Base-by-base conservation (phyloP, 2,113 vertebrate genomes). In the Ariopsis seemanni region DNA sequence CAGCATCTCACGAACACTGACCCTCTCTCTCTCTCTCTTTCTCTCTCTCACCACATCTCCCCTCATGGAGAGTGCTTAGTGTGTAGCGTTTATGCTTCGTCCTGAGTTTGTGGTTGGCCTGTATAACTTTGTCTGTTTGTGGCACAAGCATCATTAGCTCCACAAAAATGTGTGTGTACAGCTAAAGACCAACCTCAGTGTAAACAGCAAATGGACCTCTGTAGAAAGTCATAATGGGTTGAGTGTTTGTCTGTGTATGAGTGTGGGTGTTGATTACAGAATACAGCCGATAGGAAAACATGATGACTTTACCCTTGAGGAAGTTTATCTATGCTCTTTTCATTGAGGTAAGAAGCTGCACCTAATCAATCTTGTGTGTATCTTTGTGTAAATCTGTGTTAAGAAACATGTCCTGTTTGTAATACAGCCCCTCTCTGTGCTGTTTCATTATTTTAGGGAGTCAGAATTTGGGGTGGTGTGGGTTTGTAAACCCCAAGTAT, bases 131-230 rank as follows among this genome's bases (percentile, higher is more conserved):
- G 62, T 85, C 85, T 87, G 84, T 90, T 90, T 89, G 82, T 86
- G 85, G 72, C 82, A 50, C 65, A 89, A 86, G 75, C 86, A 85
- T 87, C 88, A 90, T 85, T 90, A 88, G 30, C 58, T n/a, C 88
- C 77, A 69, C 78, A 87, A 53, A 85, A 87, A 79, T 89, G 83
- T 85, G 65, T 63, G 57, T 77, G 72, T 78, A 22, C 77, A 67
- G 65, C 71, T 69, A 15, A 42, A 88, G 63, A 85, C 75, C 65
- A 90, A 74, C 87, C 84, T 83, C 62, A 87, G 25, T 83, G 42
- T 89, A 87, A 84, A 85, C 57, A 83, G 48, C 80, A 84, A 85
- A 86, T 67, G 81, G 50, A 65, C 50, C 62, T 86, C 65, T 80
- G 42, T 74, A 89, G 74, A 86, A 62, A 74, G 63, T 58, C 20